Base-by-base conservation (phyloP, 1,140 invertebrate genomes). In the Fopius arisanus region DNA sequence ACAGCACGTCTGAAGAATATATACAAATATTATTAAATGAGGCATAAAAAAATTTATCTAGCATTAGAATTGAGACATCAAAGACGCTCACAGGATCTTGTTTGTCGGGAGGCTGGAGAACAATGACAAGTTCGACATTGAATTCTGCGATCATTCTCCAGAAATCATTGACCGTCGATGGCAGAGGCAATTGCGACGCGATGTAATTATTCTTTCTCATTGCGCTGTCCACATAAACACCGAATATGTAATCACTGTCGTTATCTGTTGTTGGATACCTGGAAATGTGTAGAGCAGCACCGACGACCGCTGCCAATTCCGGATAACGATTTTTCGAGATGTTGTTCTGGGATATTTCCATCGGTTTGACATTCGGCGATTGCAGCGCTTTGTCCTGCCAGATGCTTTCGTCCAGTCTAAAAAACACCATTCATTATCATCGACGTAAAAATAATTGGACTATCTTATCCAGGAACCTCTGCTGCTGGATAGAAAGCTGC, bases 111-210 rank as follows among this genome's bases (percentile, higher is more conserved):
- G 71, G 48, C 62, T 84, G 79, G 2, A 94, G 81, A 90, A 92
- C 91, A 14, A 93, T 89, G 19, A 94, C 88, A 9, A 91, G 90
- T 67, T 89, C 86, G 7, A 93, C 88, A 80, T 90, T 90, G 48
- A 93, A 90, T 79, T 93, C 92, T 70, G 91, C 90, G 19, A 94
- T 83, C 96, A 98, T 97, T 81, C 94, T 92, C 96, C 96, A 98
- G 87, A 98, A 97, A 89, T 97, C 96, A 43, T 90, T 90, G 83
- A 94, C 93, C 66, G 97, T 98, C 80, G 93, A 93, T 69, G 95
- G 93, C 78, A 98, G 86, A 23, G 96, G 96, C 1, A 95, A 93
- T 86, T 97, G 95, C 0, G 95, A 95, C 0, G 94, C 95, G 48
- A 97, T 93, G 82, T 96, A 96, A 29, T 92, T 91, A 78, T 93